Evolutionary conservation across 92 coral and sea anemone genomes (phyloP), one percentile per base, ranked within the genome.

Genomic region (Siderastrea siderea): DNA sequence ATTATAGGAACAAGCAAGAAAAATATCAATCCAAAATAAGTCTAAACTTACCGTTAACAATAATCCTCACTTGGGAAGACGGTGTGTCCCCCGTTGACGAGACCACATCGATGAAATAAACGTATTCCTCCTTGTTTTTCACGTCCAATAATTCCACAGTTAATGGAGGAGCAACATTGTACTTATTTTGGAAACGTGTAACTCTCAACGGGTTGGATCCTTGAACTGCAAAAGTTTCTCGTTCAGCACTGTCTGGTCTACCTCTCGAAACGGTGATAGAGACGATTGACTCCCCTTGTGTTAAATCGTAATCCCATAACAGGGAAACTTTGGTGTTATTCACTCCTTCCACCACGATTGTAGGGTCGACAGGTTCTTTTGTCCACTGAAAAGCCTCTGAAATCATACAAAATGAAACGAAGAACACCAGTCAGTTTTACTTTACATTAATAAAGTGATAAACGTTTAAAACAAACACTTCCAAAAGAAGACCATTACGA

Each of bases 281-380:
- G n/a, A 1, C 11, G 57, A 78, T 53, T 19, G 1, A 16, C 9
- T 16, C 61, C 82, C 2, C 53, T 50, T 6, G 61, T 6, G 38
- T 26, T n/a, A 26, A 66, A 71, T 16, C 12, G 1, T 64, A 66
- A 3, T 49, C 12, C 85, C 85, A 81, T 16, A 19, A 15, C 3
- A 81, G 76, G 2, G 1, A 5, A 4, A 81, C 85, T 9, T 54
- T 44, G 26, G 17, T 51, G 44, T 61, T 67, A 64, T 81, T 81
- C 64, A 52, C 63, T 81, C 76, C 76, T 50, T 81, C 76, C 5
- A 81, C 50, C 7, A 66, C n/a, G 44, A 50, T 47, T 51, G 75
- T 81, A 26, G 85, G 76, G 11, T 81, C 67, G 58, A 1, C 6
- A 1, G 85, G 85, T 17, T 26, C 43, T 17, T 61, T 55, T 8